phyloP scores from a whole-genome alignment of 2,797 vertebrate genomes.

The Falco concolor region DNA sequence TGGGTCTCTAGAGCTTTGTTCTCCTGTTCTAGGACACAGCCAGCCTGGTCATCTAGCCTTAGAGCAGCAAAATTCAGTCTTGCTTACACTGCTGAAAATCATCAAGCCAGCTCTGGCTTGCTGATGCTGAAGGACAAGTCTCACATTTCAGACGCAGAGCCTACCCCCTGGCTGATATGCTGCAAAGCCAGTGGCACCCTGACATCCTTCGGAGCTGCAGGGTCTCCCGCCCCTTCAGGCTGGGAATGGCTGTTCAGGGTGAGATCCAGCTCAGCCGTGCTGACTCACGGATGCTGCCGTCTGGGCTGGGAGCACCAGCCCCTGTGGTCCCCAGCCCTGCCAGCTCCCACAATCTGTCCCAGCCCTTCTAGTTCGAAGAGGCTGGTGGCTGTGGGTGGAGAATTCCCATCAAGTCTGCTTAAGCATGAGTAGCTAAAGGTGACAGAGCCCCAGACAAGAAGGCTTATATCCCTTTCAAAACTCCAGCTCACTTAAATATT shows the following conservation, averaged over 20 bases:
- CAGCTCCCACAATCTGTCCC: background rate
- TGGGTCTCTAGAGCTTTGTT: background rate
- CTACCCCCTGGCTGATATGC: background rate
- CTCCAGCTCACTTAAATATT: background rate
- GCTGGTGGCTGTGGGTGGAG: background rate
- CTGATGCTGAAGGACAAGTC: background rate
- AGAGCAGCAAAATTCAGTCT: background rate
- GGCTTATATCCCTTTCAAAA: background rate
- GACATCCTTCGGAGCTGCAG: background rate
- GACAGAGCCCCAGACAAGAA: background rate
- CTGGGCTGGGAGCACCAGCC: background rate
- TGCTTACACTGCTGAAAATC: background rate
- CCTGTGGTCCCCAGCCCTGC: background rate
- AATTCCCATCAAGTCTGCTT: background rate
- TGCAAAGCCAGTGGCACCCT: background rate
- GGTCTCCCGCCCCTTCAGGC: background rate
- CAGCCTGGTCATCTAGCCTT: background rate
- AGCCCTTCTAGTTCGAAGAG: background rate
- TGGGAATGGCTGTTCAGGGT: background rate
- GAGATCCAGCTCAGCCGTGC: background rate
- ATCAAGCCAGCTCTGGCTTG: fast-evolving
- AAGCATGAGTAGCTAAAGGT: background rate
- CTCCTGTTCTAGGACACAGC: background rate
- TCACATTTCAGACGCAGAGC: background rate
- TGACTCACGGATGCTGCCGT: no score